Evolutionary conservation across 2,888 invertebrate genomes (phyloP).

Genomic region (Plebejus argus): DNA sequence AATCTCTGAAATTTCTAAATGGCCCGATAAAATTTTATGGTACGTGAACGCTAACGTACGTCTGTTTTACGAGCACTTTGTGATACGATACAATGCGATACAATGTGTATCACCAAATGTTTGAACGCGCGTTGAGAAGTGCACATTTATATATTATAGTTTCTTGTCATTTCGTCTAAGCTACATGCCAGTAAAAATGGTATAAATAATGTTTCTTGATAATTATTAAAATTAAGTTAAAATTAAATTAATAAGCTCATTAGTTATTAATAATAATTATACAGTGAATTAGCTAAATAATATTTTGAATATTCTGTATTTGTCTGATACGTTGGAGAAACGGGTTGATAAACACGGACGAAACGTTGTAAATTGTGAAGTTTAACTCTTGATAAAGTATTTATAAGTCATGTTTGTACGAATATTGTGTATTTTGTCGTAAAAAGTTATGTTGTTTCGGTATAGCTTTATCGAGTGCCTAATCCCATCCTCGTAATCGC

Average conservation of each 20-base stretch:
- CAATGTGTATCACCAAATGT: background rate
- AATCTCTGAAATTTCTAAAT: constrained; percentile 31
- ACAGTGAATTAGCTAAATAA: too few relatives aligned
- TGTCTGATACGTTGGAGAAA: too few relatives aligned
- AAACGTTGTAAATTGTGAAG: too few relatives aligned
- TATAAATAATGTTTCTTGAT: too few relatives aligned
- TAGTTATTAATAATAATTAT: too few relatives aligned
- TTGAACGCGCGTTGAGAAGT: background rate
- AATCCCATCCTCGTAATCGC: constrained; percentile 6
- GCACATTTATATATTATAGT: background rate
- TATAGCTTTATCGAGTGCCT: constrained; percentile 4
- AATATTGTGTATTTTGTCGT: background rate
- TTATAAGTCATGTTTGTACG: background rate
- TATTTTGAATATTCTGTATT: too few relatives aligned
- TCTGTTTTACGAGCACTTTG: constrained; percentile 27
- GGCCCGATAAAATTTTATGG: constrained; percentile 30
- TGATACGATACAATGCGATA: background rate
- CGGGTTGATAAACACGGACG: too few relatives aligned
- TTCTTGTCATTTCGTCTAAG: too few relatives aligned
- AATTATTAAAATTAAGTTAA: too few relatives aligned
- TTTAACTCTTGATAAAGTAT: too few relatives aligned
- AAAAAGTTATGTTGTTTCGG: constrained; percentile 18
- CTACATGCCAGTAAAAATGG: too few relatives aligned
- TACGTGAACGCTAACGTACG: constrained; percentile 12
- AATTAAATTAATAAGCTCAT: too few relatives aligned